A percentile compares a stretch with the other conserved stretches of the same genome.
phyloP scores from a whole-genome alignment of 2,113 vertebrate species.

The Ptychochromis oligacanthus region DNA sequence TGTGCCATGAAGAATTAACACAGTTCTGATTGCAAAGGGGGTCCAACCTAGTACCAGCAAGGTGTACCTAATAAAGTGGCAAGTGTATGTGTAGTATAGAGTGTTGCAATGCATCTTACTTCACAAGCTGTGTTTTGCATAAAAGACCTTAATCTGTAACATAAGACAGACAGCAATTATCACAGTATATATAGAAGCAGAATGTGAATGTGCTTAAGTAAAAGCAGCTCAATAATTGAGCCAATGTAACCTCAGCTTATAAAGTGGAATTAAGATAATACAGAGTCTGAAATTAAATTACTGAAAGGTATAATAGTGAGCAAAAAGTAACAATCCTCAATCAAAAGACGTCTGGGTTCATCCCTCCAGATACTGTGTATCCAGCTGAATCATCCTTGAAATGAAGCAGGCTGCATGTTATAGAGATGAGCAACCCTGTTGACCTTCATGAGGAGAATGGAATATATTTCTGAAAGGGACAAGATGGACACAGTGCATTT shows the following conservation, averaged over 20 bases:
- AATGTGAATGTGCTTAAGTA: slow-evolving; percentile 1
- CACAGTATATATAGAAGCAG: background rate
- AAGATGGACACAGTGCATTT: background rate
- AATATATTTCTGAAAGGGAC: background rate
- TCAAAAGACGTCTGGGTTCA: background rate
- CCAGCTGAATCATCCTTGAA: background rate
- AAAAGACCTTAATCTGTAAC: background rate
- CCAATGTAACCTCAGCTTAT: background rate
- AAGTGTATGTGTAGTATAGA: background rate
- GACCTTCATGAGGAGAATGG: background rate
- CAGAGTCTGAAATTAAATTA: background rate
- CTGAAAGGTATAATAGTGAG: background rate
- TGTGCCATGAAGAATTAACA: background rate
- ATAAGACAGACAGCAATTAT: background rate
- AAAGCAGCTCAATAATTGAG: background rate
- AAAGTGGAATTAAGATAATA: background rate
- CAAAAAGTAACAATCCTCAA: background rate
- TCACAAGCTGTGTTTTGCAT: background rate
- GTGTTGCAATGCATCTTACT: background rate
- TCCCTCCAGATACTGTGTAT: background rate
- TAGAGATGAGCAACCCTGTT: background rate
- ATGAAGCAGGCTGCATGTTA: background rate
- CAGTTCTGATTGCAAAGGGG: background rate
- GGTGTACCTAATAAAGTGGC: background rate
- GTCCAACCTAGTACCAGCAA: background rate